phyloP scores from a whole-genome alignment of 1,140 invertebrate species.

The Propsilocerus akamusi region DNA sequence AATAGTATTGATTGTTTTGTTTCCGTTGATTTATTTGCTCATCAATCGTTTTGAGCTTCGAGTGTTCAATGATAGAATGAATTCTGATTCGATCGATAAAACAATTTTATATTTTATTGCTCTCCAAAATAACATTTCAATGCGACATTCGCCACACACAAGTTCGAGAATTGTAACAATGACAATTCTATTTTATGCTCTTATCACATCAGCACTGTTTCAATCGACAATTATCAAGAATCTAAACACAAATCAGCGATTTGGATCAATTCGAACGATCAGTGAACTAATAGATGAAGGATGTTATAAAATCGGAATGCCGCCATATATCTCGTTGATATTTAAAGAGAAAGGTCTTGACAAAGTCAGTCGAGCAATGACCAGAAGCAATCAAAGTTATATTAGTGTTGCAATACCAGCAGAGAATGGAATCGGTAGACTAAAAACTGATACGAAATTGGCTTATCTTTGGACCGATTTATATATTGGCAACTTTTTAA shows the following conservation, averaged over 20 bases:
- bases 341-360: no score
- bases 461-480: no score
- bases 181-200: neutral
- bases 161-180: neutral
- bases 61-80: no score
- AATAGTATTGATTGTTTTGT: neutral
- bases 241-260: neutral
- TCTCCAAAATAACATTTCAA: neutral
- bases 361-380: no score
- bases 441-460: neutral
- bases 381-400: no score
- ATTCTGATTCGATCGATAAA: neutral
- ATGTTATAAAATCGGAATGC: no score
- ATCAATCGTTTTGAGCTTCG: no score
- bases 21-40: neutral
- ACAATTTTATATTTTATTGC: neutral
- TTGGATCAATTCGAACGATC: no score
- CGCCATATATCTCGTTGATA: no score
- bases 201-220: neutral
- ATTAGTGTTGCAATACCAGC: no score
- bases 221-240: neutral
- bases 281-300: no score
- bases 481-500: neutral
- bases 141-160: neutral
- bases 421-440: neutral